These are phyloP conservation scores for Coendou prehensilis DNA, from an alignment of 2,797 vertebrate species.

Conservation along the genomic window DNA sequence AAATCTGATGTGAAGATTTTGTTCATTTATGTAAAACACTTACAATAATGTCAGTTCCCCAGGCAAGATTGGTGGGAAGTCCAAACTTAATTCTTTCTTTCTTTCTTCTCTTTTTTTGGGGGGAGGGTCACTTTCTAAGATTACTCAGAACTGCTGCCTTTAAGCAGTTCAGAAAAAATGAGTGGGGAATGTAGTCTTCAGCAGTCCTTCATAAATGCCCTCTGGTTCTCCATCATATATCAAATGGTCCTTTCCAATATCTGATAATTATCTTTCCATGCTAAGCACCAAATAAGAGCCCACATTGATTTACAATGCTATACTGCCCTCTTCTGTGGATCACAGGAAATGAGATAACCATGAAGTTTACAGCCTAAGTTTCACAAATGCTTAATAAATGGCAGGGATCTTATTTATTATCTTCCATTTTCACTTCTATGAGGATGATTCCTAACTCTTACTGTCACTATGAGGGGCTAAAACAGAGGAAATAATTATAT, in stretches of 20 bases:
- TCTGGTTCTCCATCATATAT: not conserved
- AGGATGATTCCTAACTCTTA: not conserved
- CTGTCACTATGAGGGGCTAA: not conserved
- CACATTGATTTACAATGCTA: not conserved
- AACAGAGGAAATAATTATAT: not conserved
- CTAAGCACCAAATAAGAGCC: not conserved
- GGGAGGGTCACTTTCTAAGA: not conserved
- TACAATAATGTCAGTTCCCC: not conserved
- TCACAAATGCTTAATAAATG: not conserved
- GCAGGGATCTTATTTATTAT: constrained; percentile 27
- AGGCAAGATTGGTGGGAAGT: not conserved
- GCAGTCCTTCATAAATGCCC: not conserved
- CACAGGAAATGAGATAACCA: constrained; percentile 37
- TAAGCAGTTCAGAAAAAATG: not conserved
- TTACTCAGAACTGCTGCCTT: not conserved
- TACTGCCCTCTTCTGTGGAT: constrained; percentile 56
- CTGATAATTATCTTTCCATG: not conserved
- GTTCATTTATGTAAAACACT: not conserved
- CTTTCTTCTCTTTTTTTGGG: not conserved
- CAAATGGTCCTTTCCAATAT: not conserved
- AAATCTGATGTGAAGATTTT: not conserved
- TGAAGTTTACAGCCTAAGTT: not conserved
- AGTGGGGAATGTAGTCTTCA: not conserved
- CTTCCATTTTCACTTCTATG: not conserved
- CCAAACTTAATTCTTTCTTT: not conserved